Percentiles rank a stretch among this genome's conserved stretches.
Conservation (phyloP, 1,140 invertebrate species). For the Drepana arcuata region DNA sequence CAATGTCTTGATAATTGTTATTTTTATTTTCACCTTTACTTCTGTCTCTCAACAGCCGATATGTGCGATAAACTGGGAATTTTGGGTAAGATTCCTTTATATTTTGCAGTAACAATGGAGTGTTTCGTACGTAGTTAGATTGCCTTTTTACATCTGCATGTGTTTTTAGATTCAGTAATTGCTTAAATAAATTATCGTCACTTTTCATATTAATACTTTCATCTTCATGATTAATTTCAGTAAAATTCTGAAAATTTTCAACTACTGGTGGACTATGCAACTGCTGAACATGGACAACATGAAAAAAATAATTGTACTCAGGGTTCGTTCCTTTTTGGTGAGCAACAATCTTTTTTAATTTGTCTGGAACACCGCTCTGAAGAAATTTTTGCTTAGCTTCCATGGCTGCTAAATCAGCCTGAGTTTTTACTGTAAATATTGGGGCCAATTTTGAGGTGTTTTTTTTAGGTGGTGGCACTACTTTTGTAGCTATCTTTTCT, state of each 20-base stretch:
- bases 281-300: conserved; percentile 72
- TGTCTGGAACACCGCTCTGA: conserved; percentile 73
- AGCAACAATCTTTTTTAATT: conserved; percentile 65
- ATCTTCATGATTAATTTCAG: too few relatives aligned
- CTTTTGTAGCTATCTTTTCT: conserved; percentile 5
- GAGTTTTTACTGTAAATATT: conserved; percentile 74
- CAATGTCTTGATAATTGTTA: conserved; percentile 30
- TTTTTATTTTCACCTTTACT: conserved; percentile 45
- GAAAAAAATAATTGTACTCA: conserved; percentile 62
- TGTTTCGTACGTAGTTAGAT: conserved; percentile 13
- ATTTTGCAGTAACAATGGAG: conserved; percentile 36
- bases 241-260: too few relatives aligned
- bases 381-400: conserved; percentile 76
- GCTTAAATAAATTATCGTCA: conserved; percentile 11
- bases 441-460: conserved; percentile 65
- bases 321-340: conserved; percentile 47
- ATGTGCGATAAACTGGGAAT: conserved; percentile 72
- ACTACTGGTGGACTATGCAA: conserved; percentile 5
- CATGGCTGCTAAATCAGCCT: conserved; percentile 59
- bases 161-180: conserved; percentile 13
- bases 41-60: conserved; percentile 61
- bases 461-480: conserved; percentile 2
- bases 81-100: conserved; percentile 68
- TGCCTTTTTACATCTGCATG: neutral
- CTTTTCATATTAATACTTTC: too few relatives aligned